phyloP scores from a whole-genome alignment of 2,113 vertebrate genomes.

The Ictidomys tridecemlineatus region DNA sequence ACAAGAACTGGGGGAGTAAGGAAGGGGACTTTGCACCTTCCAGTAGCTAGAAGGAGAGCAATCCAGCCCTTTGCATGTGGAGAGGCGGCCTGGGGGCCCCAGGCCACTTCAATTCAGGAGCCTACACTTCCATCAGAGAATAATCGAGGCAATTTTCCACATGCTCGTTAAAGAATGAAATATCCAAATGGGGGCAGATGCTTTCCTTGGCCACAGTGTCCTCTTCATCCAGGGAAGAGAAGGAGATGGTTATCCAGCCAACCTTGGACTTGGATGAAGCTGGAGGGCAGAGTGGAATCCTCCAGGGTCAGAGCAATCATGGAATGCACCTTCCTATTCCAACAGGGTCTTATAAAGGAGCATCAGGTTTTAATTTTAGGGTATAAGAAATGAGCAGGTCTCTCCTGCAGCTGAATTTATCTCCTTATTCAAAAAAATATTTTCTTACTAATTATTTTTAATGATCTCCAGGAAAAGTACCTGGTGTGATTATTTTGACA shows the following conservation, averaged over 20 bases:
- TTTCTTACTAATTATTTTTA: constrained; percentile 78
- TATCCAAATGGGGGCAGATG: background rate
- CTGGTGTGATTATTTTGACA: constrained; percentile 71
- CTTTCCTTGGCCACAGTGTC: background rate
- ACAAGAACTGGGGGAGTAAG: too few relatives aligned
- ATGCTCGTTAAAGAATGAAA: background rate
- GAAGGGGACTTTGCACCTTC: background rate
- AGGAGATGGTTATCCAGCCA: background rate
- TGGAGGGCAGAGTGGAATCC: background rate
- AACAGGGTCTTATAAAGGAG: constrained; percentile 32
- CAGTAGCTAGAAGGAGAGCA: background rate
- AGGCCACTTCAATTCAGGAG: background rate
- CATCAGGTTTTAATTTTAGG: constrained; percentile 11
- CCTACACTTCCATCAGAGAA: background rate
- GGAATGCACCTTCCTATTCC: constrained; percentile 48
- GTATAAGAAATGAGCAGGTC: constrained; percentile 31
- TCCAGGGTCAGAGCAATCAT: background rate
- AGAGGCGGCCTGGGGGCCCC: fast-evolving
- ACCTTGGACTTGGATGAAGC: background rate
- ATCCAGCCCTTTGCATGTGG: background rate
- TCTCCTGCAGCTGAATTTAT: constrained; percentile 40
- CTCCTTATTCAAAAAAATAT: constrained; percentile 57
- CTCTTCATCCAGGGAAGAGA: background rate
- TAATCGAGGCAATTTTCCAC: background rate
- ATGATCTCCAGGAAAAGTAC: constrained; percentile 72